phyloP scores from a whole-genome alignment of 2,888 invertebrate species.

The Allacma fusca region DNA sequence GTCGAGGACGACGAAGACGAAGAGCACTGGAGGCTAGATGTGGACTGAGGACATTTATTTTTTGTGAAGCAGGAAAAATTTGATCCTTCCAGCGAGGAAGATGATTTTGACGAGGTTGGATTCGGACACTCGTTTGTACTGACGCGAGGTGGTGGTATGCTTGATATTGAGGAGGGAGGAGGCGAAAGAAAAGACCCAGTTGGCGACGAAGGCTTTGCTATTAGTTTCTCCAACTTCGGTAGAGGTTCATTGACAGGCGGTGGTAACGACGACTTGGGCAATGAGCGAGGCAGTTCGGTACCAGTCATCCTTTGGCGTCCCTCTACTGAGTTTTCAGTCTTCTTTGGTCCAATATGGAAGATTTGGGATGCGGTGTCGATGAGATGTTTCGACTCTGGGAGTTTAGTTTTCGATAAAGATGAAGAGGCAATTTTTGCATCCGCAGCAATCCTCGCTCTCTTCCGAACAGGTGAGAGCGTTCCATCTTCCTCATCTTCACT shows the following conservation, averaged over 20 bases:
- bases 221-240: neutral
- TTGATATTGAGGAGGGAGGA: neutral
- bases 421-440: neutral
- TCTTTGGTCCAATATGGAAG: conserved; percentile 40
- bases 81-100: conserved; percentile 52
- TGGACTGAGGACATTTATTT: conserved; percentile 3
- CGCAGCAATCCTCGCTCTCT: neutral
- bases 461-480: neutral
- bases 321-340: conserved; percentile 20
- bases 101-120: conserved; percentile 55
- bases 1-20: conserved; percentile 44
- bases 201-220: conserved; percentile 5
- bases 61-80: conserved; percentile 34
- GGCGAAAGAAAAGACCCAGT: conserved; percentile 11
- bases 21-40: conserved; percentile 41
- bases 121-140: conserved; percentile 18
- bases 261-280: conserved; percentile 5
- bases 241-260: conserved; percentile 18
- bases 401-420: neutral
- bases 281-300: conserved; percentile 20
- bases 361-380: conserved; percentile 45
- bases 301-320: conserved; percentile 31
- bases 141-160: neutral
- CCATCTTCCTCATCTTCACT: conserved; percentile 5
- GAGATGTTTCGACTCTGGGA: conserved; percentile 47